phyloP scores from a whole-genome alignment of 1,140 invertebrate genomes.

The Harpegnathos saltator region DNA sequence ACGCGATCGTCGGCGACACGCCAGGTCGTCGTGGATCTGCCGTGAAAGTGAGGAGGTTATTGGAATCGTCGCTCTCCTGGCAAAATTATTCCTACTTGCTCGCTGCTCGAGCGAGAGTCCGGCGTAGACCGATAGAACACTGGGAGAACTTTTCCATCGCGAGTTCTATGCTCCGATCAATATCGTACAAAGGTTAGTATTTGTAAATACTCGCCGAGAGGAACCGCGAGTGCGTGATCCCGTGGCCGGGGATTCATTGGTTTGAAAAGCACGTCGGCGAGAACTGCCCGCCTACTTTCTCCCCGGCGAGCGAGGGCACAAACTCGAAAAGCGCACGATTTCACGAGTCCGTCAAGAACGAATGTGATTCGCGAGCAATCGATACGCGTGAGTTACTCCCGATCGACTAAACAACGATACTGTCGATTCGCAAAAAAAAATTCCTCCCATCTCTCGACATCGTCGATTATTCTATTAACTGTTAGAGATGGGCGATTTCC shows the following conservation, averaged over 20 bases:
- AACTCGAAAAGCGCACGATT: not conserved
- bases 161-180: slow-evolving; percentile 46
- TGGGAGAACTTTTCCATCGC: slow-evolving; percentile 26
- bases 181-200: slow-evolving; percentile 34
- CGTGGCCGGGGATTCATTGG: slow-evolving; percentile 14
- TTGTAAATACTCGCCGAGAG: slow-evolving; percentile 45
- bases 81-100: too few relatives aligned
- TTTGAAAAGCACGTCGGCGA: slow-evolving; percentile 15
- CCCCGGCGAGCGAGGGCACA: not conserved
- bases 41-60: not conserved
- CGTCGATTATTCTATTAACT: too few relatives aligned
- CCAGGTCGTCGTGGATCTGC: too few relatives aligned
- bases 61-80: too few relatives aligned
- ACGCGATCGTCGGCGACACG: too few relatives aligned
- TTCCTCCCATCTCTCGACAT: too few relatives aligned
- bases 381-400: not conserved
- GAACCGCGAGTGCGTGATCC: slow-evolving; percentile 38
- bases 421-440: too few relatives aligned
- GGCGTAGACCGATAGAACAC: not conserved
- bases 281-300: slow-evolving; percentile 38
- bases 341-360: not conserved
- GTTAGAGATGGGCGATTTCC: too few relatives aligned
- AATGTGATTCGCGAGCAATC: not conserved
- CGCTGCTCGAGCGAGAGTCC: too few relatives aligned
- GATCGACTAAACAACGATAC: too few relatives aligned